These are phyloP conservation scores for Laspeyria flexula DNA, from an alignment of 2,888 invertebrate genomes.

Conservation along the genomic window DNA sequence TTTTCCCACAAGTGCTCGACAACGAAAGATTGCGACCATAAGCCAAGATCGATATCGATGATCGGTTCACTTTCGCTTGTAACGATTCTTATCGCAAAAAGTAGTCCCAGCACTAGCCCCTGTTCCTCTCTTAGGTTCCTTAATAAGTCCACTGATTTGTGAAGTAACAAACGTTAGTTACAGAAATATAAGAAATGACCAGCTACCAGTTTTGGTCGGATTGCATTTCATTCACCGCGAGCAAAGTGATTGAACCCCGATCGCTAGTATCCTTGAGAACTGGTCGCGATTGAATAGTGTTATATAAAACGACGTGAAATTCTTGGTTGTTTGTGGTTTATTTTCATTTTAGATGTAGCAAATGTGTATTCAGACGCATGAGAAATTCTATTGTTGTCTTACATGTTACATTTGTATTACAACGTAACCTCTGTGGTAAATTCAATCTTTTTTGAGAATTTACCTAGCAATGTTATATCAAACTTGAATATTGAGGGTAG, in stretches of 20 bases:
- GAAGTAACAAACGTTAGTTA: constrained; percentile 24
- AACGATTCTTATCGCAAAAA: constrained; percentile 72
- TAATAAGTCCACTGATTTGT: constrained; percentile 32
- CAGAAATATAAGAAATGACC: constrained; percentile 36
- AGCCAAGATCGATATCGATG: constrained; percentile 61
- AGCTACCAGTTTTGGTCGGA: constrained; percentile 51
- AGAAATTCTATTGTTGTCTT: neutral
- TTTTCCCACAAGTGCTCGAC: constrained; percentile 39
- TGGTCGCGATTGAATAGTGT: constrained; percentile 65
- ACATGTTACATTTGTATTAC: neutral
- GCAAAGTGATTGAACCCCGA: constrained; percentile 77
- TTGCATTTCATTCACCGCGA: constrained; percentile 77
- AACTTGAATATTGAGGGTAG: too few species aligned
- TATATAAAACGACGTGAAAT: constrained; percentile 61
- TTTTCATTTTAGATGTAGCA: constrained; percentile 34
- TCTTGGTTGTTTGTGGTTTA: constrained; percentile 46
- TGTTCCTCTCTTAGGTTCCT: constrained; percentile 51
- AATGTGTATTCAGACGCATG: constrained; percentile 18
- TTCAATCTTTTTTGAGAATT: too few species aligned
- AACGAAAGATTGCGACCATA: constrained; percentile 52
- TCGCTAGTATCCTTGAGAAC: constrained; percentile 75
- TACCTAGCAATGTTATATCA: neutral
- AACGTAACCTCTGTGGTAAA: constrained; percentile 12
- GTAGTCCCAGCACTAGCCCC: constrained; percentile 50
- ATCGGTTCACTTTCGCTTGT: constrained; percentile 76